Base-by-base conservation (phyloP, 2,797 vertebrate genomes). In the Eospalax fontanierii region DNA sequence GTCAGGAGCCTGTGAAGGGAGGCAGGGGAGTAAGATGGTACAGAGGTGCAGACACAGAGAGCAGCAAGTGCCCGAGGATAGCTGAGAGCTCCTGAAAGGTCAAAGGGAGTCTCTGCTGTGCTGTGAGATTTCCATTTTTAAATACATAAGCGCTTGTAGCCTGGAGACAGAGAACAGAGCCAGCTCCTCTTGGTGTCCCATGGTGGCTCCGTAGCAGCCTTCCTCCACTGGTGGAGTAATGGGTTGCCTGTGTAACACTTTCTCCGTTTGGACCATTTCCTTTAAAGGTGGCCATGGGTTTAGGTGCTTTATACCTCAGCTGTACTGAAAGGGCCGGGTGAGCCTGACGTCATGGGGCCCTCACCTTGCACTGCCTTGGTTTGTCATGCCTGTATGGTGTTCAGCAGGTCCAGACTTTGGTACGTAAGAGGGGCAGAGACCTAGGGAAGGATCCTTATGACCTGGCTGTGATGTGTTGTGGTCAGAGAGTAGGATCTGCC, bases 51-150 rank as follows among this genome's bases (percentile, higher is more conserved):
- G 54, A 24, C 19, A 11, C 33, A 7, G 22, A 68, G 19, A 50
- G 30, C 40, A n/a, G 82, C 88, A 79, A 46, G 78, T 59, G 59
- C n/a, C n/a, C n/a, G n/a, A n/a, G 35, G 43, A 61, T 3, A 71
- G 5, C n/a, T n/a, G 59, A 40, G 50, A 76, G 43, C 10, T 57
- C 24, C 4, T 12, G 82, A n/a, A 61, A 33, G 89, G 10, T 7
- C 0, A 28, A 73, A 86, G 84, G n/a, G 22, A 87, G 59, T 6
- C 11, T 40, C n/a, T 43, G 7, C 0, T 54, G 16, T 87, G 63
- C 50, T 68, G 30, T 18, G 46, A 57, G 83, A 70, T n/a, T 70
- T 70, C 54, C 54, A 73, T n/a, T 86, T 90, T 91, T 74, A 79
- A 83, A 30, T 63, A 54, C 66, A 73, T 9, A 43, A 80, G 90